Conservation (phyloP, 2,888 invertebrate genomes). For the Axea sp. region DNA sequence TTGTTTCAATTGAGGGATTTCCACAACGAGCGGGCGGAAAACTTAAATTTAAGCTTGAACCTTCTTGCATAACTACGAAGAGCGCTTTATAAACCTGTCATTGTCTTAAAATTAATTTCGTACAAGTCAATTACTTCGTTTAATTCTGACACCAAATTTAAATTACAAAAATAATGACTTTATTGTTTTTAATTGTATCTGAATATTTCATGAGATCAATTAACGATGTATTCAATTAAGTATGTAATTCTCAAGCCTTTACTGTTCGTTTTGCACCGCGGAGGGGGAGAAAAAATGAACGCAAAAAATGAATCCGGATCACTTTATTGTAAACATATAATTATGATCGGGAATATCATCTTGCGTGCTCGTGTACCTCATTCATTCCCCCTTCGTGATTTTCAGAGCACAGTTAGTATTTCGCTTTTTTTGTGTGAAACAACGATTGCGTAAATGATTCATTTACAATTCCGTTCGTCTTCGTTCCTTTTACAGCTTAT, state of each 20-base stretch:
- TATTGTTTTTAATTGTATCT: background rate
- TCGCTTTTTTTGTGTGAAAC: slow-evolving; percentile 3
- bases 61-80: no score
- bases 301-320: slow-evolving; percentile 3
- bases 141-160: background rate
- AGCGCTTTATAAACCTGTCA: no score
- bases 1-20: no score
- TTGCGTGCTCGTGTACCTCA: background rate
- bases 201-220: background rate
- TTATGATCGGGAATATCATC: slow-evolving; percentile 1
- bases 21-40: no score
- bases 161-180: no score
- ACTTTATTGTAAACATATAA: slow-evolving; percentile 15
- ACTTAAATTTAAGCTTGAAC: no score
- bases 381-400: no score
- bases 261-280: no score
- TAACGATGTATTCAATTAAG: background rate
- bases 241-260: background rate
- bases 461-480: slow-evolving; percentile 7
- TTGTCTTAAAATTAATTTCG: no score
- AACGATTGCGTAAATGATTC: slow-evolving; percentile 17
- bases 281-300: background rate
- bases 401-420: no score
- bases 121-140: background rate
- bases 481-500: no score